A percentile compares a stretch with the other conserved stretches of the same genome.
Conservation (phyloP, 64 coral and sea anemone genomes). For the Actinia equina region DNA sequence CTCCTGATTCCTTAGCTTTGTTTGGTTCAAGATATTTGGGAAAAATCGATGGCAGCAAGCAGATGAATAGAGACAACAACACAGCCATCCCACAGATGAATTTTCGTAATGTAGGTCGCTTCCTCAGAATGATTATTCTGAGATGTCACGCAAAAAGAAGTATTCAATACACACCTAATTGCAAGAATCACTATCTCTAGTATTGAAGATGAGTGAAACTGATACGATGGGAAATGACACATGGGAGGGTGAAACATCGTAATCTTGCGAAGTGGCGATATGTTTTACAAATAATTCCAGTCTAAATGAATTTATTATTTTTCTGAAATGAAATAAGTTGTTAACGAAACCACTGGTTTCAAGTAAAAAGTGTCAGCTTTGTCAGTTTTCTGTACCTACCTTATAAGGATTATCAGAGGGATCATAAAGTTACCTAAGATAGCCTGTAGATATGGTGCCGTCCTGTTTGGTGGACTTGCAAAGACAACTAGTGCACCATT, state of each 20-base stretch:
- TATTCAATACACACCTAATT: not conserved
- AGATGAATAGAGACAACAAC: conserved; percentile 69
- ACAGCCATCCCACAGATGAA: conserved; percentile 58
- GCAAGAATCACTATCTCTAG: too few species aligned
- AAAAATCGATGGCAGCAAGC: conserved; percentile 86
- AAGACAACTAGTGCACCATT: conserved; percentile 82
- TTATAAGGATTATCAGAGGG: conserved; percentile 61
- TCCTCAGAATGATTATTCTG: conserved; percentile 71
- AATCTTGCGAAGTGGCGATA: too few species aligned
- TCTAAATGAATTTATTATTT: too few species aligned
- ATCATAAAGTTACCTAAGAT: conserved; percentile 86
- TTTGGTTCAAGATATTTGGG: conserved; percentile 64
- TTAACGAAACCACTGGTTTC: too few species aligned
- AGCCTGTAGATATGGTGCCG: conserved; percentile 82
- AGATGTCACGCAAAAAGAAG: not conserved
- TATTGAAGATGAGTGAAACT: too few species aligned
- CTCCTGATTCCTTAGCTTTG: conserved; percentile 24
- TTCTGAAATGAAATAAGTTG: too few species aligned
- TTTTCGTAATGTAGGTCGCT: conserved; percentile 75
- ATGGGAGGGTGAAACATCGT: too few species aligned
- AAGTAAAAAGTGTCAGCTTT: too few species aligned
- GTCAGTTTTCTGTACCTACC: conserved; percentile 35
- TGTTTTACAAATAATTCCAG: too few species aligned
- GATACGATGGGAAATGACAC: too few species aligned
- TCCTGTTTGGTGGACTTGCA: conserved; percentile 63